Evolutionary conservation across 1,140 invertebrate genomes (phyloP).

Genomic region (Samia ricini): DNA sequence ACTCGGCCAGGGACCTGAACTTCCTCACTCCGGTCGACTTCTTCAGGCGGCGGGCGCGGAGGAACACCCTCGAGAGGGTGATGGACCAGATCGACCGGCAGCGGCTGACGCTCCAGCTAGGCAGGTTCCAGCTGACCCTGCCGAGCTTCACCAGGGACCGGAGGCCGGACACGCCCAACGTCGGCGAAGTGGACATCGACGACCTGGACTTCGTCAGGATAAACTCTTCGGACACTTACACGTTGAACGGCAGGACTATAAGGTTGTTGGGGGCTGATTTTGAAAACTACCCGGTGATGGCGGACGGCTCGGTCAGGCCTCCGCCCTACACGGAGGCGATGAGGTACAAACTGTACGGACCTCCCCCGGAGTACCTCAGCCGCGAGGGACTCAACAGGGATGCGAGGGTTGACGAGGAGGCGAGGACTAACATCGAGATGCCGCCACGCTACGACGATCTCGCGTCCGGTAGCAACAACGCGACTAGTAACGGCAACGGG

Average conservation of each 20-base stretch:
- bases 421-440: conserved; percentile 59
- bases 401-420: conserved; percentile 40
- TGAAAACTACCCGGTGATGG: conserved; percentile 53
- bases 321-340: conserved; percentile 79
- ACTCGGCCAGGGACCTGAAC: conserved; percentile 42
- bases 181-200: conserved; percentile 51
- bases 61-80: conserved; percentile 40
- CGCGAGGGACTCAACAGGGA: conserved; percentile 60
- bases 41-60: conserved; percentile 36
- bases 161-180: conserved; percentile 58
- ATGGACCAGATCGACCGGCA: conserved; percentile 42
- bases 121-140: conserved; percentile 61
- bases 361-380: conserved; percentile 79
- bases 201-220: conserved; percentile 54
- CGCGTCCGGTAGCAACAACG: conserved; percentile 24
- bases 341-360: conserved; percentile 70
- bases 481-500: background rate
- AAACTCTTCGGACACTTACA: conserved; percentile 60
- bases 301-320: conserved; percentile 61
- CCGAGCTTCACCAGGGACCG: conserved; percentile 47
- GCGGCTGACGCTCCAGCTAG: conserved; percentile 54
- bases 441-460: conserved; percentile 61
- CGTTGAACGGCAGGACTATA: conserved; percentile 66
- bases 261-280: conserved; percentile 60
- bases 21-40: conserved; percentile 43